Evolutionary conservation across 2,888 invertebrate species (phyloP).

Genomic region (Augiades crinisus): DNA sequence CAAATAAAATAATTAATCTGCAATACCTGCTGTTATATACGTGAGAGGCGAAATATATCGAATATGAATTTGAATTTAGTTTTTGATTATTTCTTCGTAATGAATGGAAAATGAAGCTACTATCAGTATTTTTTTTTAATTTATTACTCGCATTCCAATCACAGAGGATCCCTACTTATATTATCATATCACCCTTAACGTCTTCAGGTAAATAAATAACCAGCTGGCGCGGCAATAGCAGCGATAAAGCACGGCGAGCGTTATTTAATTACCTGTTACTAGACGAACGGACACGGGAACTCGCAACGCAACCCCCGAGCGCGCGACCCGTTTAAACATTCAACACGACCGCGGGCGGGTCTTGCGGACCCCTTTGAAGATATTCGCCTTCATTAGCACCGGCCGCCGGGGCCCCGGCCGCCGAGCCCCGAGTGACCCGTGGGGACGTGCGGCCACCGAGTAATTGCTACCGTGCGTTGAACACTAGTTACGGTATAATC

Average conservation of each 20-base stretch:
- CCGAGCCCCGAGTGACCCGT: slow-evolving; percentile 46
- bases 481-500: slow-evolving; percentile 22
- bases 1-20: no score
- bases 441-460: slow-evolving; percentile 43
- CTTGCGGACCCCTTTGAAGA: slow-evolving; percentile 71
- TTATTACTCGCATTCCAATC: no score
- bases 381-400: slow-evolving; percentile 75
- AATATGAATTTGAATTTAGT: no score
- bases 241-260: slow-evolving; percentile 21
- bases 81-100: no score
- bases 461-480: slow-evolving; percentile 31
- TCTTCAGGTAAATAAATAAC: slow-evolving; percentile 24
- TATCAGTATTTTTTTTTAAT: no score
- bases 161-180: no score
- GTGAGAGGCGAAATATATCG: no score
- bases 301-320: slow-evolving; percentile 35
- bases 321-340: slow-evolving; percentile 69
- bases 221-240: slow-evolving; percentile 14
- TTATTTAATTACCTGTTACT: slow-evolving; percentile 27
- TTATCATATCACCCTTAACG: no score
- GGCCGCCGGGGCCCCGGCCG: slow-evolving; percentile 31
- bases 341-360: slow-evolving; percentile 66
- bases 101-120: no score
- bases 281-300: slow-evolving; percentile 20
- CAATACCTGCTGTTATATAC: no score